Evolutionary conservation across 2,113 vertebrate species (phyloP).

Genomic region (Myrmecophaga tridactyla): DNA sequence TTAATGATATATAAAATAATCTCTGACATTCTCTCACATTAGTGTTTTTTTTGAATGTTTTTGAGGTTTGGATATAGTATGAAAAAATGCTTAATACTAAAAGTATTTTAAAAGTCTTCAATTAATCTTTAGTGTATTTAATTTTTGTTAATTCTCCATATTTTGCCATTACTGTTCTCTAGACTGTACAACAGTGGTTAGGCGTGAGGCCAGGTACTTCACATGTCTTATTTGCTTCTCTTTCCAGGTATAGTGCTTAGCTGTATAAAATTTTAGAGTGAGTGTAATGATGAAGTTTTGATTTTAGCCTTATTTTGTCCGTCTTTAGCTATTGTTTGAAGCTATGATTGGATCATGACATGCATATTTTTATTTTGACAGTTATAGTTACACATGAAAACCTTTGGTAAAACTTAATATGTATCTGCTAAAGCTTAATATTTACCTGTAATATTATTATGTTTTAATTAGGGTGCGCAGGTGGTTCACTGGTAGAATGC

Average conservation of each 20-base stretch:
- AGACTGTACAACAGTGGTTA: not conserved
- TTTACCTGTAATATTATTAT: too few relatives aligned
- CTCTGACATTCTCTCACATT: not conserved
- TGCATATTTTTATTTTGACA: not conserved
- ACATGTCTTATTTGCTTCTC: not conserved
- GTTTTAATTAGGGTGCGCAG: too few relatives aligned
- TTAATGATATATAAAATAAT: not conserved
- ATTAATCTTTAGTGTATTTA: not conserved
- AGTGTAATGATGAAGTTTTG: not conserved
- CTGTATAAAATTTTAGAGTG: not conserved
- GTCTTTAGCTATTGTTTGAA: not conserved
- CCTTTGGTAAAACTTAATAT: not conserved
- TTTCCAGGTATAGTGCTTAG: not conserved
- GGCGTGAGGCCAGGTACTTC: not conserved
- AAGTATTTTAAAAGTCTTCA: not conserved
- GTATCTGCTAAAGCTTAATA: too few relatives aligned
- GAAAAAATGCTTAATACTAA: not conserved
- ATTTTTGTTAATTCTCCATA: not conserved
- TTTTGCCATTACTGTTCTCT: not conserved
- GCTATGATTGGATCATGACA: not conserved
- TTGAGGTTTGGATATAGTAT: not conserved
- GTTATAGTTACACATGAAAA: not conserved
- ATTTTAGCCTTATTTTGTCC: not conserved
- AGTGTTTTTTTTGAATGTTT: not conserved
- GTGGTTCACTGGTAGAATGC: too few relatives aligned